phyloP scores from a whole-genome alignment of 2,113 vertebrate genomes.

The Trogon surrucura region DNA sequence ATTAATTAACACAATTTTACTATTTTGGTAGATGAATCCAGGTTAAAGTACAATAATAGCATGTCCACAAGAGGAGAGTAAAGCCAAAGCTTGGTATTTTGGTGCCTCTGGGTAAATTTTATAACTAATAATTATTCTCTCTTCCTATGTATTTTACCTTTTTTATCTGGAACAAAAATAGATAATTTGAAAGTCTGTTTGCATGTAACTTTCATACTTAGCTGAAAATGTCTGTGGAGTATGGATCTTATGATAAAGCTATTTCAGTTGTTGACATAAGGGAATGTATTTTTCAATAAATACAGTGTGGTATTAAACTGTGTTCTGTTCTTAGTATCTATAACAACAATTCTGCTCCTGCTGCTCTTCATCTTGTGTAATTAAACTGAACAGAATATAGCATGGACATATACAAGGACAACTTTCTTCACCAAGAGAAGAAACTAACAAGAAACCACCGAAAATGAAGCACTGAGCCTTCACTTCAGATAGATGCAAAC shows the following conservation, averaged over 20 bases:
- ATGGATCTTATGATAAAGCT: background rate
- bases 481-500: slow-evolving; percentile 21
- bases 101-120: background rate
- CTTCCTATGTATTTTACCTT: background rate
- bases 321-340: background rate
- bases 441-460: slow-evolving; percentile 6
- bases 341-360: background rate
- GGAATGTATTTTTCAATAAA: background rate
- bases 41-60: background rate
- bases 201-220: background rate
- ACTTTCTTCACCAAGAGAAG: slow-evolving; percentile 27
- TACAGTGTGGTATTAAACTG: background rate
- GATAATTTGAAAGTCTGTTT: background rate
- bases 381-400: background rate
- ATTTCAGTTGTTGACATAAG: background rate
- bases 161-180: background rate
- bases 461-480: slow-evolving; percentile 14
- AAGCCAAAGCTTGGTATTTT: background rate
- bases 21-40: background rate
- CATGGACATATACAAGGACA: background rate
- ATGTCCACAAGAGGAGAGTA: background rate
- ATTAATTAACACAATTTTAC: background rate
- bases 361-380: background rate
- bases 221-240: background rate
- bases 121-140: background rate